Conservation (phyloP, 2,113 vertebrate species). For the Tympanuchus pallidicinctus region DNA sequence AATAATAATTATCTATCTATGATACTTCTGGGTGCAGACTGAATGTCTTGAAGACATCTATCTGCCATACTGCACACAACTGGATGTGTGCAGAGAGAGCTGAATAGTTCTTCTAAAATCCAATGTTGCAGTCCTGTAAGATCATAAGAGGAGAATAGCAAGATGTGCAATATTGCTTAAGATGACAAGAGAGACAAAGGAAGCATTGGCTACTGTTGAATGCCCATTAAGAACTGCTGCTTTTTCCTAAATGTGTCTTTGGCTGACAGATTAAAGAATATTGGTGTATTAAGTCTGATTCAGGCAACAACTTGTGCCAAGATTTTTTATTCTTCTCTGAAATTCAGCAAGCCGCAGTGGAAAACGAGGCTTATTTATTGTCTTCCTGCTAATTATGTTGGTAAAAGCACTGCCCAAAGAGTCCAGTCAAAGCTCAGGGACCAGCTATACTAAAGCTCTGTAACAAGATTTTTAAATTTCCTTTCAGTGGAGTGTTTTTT, state of each 20-base stretch:
- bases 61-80: neutral
- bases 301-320: neutral
- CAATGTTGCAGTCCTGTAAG: neutral
- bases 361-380: neutral
- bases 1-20: neutral
- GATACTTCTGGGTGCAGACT: neutral
- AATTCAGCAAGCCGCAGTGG: neutral
- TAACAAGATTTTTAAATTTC: neutral
- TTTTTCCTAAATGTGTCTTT: neutral
- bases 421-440: neutral
- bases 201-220: neutral
- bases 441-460: neutral
- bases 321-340: neutral
- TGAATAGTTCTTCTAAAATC: neutral
- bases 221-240: neutral
- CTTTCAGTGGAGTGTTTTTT: neutral
- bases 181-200: neutral
- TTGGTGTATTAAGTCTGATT: neutral
- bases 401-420: neutral
- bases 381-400: neutral
- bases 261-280: neutral
- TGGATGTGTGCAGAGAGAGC: accelerated
- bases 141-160: neutral
- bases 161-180: neutral
- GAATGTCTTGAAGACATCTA: neutral